Base-by-base conservation (phyloP, 2,888 invertebrate species). In the Rhaphigaster nebulosa region DNA sequence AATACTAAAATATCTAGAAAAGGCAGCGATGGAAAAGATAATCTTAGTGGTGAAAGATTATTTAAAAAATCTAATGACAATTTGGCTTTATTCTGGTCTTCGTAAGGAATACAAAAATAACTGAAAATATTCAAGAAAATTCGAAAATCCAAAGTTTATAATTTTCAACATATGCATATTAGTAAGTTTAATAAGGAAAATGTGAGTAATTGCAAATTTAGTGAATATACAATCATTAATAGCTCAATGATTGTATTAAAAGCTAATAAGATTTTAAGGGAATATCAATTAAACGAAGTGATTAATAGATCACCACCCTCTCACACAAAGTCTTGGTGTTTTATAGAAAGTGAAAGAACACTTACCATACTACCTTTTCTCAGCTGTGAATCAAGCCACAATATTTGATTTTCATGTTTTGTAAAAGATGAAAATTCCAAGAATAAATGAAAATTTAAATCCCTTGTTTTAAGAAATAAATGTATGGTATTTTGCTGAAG, bases 1-100 rank as follows among this genome's bases (percentile, higher is more conserved):
- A 87, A 87, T 23, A 45, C n/a, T 87, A 87, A 87, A 54, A 15
- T 54, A 87, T 54, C 50, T 54, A 87, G 50, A 52, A 50, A 52
- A 87, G 87, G 54, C 87, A 87, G 54, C 29, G n/a, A 87, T 87
- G 87, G 50, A 50, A 45, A 87, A 38, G 26, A 52, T 54, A 87
- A 29, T 84, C 29, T 54, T 87, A 20, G 29, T 87, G 54, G 34
- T 45, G 18, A 52, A 87, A 87, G 34, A 87, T 54, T 20, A 76
- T 76, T 38, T 38, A 3, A 76, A 76, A 38, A 65, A 23, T 23
- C 15, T 38, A 1, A 65, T 65, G 18, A 29, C 29, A 65, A 8
- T 65, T 29, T n/a, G 12, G 12, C 26, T 60, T 60, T n/a, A 18
- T 18, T 65, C 1, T 29, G 29, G 3, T 65, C 29, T 18, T 12